These are phyloP conservation scores for Bicyclus anynana DNA, from an alignment of 1,140 invertebrate species.

Conservation along the genomic window DNA sequence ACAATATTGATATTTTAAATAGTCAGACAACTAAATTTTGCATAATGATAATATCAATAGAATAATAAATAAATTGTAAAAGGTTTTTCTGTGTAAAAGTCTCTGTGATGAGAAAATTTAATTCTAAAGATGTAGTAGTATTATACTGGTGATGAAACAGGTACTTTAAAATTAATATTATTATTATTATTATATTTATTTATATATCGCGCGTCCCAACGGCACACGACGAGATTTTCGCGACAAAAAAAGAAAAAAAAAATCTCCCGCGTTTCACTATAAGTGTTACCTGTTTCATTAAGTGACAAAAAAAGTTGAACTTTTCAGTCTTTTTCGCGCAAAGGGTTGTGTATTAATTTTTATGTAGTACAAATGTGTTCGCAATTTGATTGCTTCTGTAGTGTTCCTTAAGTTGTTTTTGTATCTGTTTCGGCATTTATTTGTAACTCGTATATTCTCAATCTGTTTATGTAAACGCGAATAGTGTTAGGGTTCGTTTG, in stretches of 20 bases:
- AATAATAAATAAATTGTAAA: slow-evolving; percentile 46
- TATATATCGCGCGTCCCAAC: slow-evolving; percentile 27
- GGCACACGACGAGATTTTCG: background rate
- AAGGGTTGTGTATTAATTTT: slow-evolving; percentile 77
- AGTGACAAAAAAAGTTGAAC: slow-evolving; percentile 70
- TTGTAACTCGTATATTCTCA: slow-evolving; percentile 62
- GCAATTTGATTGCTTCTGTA: slow-evolving; percentile 76
- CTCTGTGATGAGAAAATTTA: slow-evolving; percentile 72
- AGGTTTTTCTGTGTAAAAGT: slow-evolving; percentile 63
- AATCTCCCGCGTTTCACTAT: slow-evolving; percentile 28
- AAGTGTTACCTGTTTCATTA: slow-evolving; percentile 52
- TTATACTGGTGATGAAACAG: slow-evolving; percentile 63
- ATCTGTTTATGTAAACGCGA: slow-evolving; percentile 33
- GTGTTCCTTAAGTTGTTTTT: slow-evolving; percentile 73
- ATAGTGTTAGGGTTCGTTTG: too few species aligned
- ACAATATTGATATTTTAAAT: slow-evolving; percentile 58
- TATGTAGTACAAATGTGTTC: slow-evolving; percentile 77
- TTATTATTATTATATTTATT: too few species aligned
- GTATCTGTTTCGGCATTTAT: slow-evolving; percentile 68
- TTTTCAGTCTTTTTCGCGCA: slow-evolving; percentile 75
- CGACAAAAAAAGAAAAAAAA: slow-evolving; percentile 11
- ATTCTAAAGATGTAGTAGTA: slow-evolving; percentile 71
- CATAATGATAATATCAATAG: slow-evolving; percentile 68
- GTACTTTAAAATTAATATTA: slow-evolving; percentile 29
- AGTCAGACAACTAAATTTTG: slow-evolving; percentile 65